Evolutionary conservation across 2,797 vertebrate genomes (phyloP).

Genomic region (Pantherophis alleghaniensis): DNA sequence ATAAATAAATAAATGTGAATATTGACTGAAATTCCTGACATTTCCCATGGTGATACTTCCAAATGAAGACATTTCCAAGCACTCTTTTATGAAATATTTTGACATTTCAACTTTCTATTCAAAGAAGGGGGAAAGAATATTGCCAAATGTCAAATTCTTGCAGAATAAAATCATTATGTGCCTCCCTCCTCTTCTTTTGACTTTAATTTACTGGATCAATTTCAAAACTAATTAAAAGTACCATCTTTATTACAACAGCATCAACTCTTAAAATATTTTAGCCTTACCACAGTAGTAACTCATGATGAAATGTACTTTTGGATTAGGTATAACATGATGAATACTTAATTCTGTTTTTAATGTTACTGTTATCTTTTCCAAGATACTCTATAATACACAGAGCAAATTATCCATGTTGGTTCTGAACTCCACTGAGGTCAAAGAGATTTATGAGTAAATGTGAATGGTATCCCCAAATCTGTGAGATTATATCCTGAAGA

Average conservation of each 20-base stretch:
- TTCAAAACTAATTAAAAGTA: constrained; percentile 9
- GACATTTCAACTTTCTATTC: constrained; percentile 30
- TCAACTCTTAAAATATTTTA: background rate
- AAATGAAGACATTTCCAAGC: constrained; percentile 17
- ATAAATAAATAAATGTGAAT: background rate
- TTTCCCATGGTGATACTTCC: constrained; percentile 13
- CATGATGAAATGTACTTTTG: background rate
- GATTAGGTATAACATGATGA: background rate
- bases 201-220: background rate
- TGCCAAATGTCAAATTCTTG: constrained; percentile 23
- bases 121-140: background rate
- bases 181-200: background rate
- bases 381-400: background rate
- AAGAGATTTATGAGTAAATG: background rate
- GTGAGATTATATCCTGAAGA: background rate
- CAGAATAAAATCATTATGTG: background rate
- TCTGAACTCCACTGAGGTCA: background rate
- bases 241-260: background rate
- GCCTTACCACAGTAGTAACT: background rate
- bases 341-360: background rate
- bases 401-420: background rate
- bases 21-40: constrained; percentile 20
- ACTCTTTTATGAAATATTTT: constrained; percentile 25
- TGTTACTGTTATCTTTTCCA: background rate
- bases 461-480: background rate